Base-by-base conservation (phyloP, 1,140 invertebrate genomes). In the Ceratina calcarata region DNA sequence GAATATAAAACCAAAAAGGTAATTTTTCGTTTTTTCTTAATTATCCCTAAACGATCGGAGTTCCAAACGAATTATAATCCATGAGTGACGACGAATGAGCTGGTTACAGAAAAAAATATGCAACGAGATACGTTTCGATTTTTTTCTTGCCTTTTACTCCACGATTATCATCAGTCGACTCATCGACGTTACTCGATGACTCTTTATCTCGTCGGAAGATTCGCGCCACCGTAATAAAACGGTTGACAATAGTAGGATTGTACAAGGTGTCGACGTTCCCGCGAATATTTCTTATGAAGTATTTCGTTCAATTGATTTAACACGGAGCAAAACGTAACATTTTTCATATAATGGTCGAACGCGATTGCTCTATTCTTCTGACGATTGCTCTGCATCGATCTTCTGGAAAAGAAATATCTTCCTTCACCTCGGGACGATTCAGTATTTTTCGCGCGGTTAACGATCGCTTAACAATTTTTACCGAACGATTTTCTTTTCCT, bases 191-290 rank as follows among this genome's bases (percentile, higher is more conserved):
- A 53, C 18, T 55, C 0, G 10, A 18, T 24, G 2, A 82, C 37
- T 32, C 27, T 4, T 78, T 32, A 84, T 60, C 20, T 76, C 13
- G 18, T 8, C 60, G 15, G 27, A 32, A 58, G 22, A 4, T 20
- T 76, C 22, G 62, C 62, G 24, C 61, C n/a, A 15, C 81, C 80
- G 7, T 87, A 89, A 78, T 87, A 89, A 13, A 67, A 55, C 27
- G 84, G 81, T 64, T 87, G 86, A 77, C 78, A 88, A 20, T 88
- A 89, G 66, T 85, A 85, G 0, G 84, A 88, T 51, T 70, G 66
- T 45, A 84, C 80, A 20, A 68, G 85, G 51, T 86, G 78, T 15
- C 79, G 80, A 13, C 69, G 79, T 82, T 89, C 81, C 15, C 81
- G 69, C 13, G 86, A 62, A 77, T 88, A 85, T 32, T 87, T 88